Percentiles rank a stretch among this genome's conserved stretches.
Conservation (phyloP, 2,888 invertebrate species). For the Ferrisia virgata region DNA sequence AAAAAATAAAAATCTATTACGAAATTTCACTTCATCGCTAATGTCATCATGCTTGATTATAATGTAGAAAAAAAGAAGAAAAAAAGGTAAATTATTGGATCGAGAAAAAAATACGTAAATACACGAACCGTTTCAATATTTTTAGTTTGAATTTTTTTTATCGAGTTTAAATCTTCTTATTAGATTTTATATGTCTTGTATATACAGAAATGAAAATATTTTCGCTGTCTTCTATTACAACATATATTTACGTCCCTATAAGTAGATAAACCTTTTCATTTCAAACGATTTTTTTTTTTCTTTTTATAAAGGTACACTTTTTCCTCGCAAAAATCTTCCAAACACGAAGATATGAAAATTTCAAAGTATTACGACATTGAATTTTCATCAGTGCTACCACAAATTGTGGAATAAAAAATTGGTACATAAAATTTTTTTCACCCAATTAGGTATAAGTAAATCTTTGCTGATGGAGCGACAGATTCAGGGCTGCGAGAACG, state of each 20-base stretch:
- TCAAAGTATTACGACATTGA: no score
- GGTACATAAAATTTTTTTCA: no score
- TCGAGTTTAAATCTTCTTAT: background rate
- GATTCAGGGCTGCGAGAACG: no score
- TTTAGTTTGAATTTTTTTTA: background rate
- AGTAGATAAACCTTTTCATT: background rate
- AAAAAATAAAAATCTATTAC: background rate
- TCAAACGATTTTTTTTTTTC: background rate
- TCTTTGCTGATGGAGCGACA: no score
- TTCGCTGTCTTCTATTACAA: background rate
- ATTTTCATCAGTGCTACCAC: no score
- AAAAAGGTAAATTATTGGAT: background rate
- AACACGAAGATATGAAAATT: no score
- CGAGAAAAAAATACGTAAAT: background rate
- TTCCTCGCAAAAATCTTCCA: no score
- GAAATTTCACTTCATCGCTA: background rate
- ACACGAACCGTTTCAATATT: background rate
- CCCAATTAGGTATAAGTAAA: no score
- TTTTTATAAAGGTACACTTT: no score
- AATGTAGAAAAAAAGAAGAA: background rate
- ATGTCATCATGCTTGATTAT: background rate
- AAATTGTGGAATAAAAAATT: no score
- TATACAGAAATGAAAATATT: background rate
- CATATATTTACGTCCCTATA: no score
- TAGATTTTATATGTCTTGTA: background rate